phyloP scores from a whole-genome alignment of 2,113 vertebrate species.

The Triplophysa tibetana region DNA sequence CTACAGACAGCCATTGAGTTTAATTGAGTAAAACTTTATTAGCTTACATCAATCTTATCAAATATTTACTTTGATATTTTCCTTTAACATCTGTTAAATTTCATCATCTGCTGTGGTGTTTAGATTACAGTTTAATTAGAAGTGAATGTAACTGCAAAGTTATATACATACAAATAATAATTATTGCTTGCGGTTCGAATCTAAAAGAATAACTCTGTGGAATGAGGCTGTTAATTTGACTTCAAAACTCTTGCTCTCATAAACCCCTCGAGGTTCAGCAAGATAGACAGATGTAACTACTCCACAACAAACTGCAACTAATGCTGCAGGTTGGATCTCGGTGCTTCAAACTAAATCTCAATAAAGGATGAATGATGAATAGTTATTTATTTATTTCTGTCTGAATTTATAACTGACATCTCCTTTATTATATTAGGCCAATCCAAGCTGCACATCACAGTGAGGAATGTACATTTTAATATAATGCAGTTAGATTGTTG shows the following conservation, averaged over 20 bases:
- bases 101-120: not conserved
- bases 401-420: not conserved
- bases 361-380: not conserved
- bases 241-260: not conserved
- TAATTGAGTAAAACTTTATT: not conserved
- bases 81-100: not conserved
- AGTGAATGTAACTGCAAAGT: not conserved
- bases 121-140: not conserved
- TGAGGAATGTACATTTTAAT: not conserved
- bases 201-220: not conserved
- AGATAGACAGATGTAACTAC: conserved; percentile 25
- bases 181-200: not conserved
- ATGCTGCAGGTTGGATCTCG: not conserved
- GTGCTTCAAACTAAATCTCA: conserved; percentile 8
- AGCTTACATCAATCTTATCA: not conserved
- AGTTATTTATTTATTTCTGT: not conserved
- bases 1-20: not conserved
- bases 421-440: not conserved
- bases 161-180: not conserved
- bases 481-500: not conserved
- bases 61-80: not conserved
- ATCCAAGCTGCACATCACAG: not conserved
- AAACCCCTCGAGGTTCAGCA: not conserved
- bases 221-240: not conserved
- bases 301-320: not conserved